Base-by-base conservation (phyloP, 1,140 invertebrate species). In the Heliconius hermathena region DNA sequence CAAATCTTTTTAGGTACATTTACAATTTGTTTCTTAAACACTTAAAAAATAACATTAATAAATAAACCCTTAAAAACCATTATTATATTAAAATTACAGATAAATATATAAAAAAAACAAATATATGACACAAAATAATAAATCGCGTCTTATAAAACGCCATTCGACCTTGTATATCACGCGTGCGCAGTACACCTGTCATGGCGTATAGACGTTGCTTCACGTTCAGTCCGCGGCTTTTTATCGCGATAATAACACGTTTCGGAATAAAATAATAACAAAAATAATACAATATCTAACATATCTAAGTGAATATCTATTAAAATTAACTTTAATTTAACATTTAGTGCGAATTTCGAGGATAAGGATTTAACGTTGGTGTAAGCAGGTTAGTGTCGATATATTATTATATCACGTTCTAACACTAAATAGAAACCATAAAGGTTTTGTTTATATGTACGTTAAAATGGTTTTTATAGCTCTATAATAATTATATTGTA, bases 161-260 rank as follows among this genome's bases (percentile, higher is more conserved):
- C 73, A 70, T 78, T 71, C 84, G 88, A 91, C 89, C 87, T 91
- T 91, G 89, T 77, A 20, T 72, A 87, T 86, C 86, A 88, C 85
- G 85, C 88, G 80, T 82, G 79, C 76, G 78, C 78, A 57, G 72
- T 66, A 80, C 79, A 81, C 78, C 81, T 82, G 81, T 73, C 79
- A 77, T 49, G 83, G 82, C 80, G 81, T 83, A 83, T 76, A 66
- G 60, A 38, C 66, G 52, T 70, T 18, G 38, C 79, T 84, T 84
- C 84, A 81, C 60, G 26, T 82, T 82, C 87, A 88, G 88, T 91
- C 82, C 86, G 90, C 88, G 85, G 84, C 78, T 71, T 57, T 82
- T 83, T 85, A 82, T 83, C 85, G 88, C 81, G 79, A 76, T 41
- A 80, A 79, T 73, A 79, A 74, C 74, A 83, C 83, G 83, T 86